Base-by-base conservation (phyloP, 2,888 invertebrate species). In the Pachycephus smyrnensis region DNA sequence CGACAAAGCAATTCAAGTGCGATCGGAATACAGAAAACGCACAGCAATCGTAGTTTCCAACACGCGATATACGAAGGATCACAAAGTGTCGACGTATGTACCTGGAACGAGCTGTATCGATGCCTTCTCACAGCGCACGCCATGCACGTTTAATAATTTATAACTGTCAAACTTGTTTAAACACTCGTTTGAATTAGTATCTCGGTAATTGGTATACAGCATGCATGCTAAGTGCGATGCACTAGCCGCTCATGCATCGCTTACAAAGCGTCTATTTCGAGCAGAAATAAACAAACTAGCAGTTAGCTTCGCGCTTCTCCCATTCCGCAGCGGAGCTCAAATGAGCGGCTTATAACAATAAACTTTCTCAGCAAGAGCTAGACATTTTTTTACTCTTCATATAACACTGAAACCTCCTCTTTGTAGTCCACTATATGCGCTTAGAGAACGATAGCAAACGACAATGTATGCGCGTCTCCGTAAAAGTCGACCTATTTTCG, bases 331-430 rank as follows among this genome's bases (percentile, higher is more conserved):
- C 23, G 23, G 23, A 55, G 83, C 81, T 84, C 86, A 84, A 86
- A 84, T 86, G 83, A 85, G 83, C 83, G 85, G 84, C 83, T 84
- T 87, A 83, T 83, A 87, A 87, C 86, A 87, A 87, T 87, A 87
- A 87, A 87, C 87, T 84, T 82, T 80, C 55, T 55, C 55, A 23
- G 55, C 23, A 15, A 55, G 55, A 55, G 55, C 55, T 23, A 55
- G 55, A 23, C 23, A 55, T 55, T 55, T 55, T 40, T 55, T 23
- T 55, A 23, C 23, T 55, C 23, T 23, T 55, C 55, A 9, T 55
- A 55, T 55, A 55, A 55, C 55, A 23, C 55, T 9, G 23, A 55
- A 55, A 23, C 55, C 55, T 23, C 55, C 55, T 23, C 55, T 55
- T 55, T 55, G 55, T 55, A 55, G 23, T 55, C 55, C 55, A 55